A percentile compares a stretch with the other conserved stretches of the same genome.
Evolutionary conservation across 1,140 invertebrate genomes (phyloP).

Genomic region (Drosophila albomicans): DNA sequence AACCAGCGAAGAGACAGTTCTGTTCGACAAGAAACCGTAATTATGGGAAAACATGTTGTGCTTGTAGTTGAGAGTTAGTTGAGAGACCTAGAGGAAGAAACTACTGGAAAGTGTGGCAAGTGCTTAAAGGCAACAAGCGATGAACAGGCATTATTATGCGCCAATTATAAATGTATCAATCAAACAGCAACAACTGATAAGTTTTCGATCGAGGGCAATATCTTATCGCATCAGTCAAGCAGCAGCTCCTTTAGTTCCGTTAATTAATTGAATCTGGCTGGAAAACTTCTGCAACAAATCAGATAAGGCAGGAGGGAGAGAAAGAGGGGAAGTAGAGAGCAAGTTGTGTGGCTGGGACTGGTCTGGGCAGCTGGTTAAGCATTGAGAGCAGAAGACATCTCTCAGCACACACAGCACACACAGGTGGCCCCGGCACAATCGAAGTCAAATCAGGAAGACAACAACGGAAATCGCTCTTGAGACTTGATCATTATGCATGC

Average conservation of each 20-base stretch:
- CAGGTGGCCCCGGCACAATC: slow-evolving; percentile 58
- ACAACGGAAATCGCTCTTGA: slow-evolving; percentile 70
- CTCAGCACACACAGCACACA: slow-evolving; percentile 26
- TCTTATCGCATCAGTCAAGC: background rate
- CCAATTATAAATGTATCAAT: slow-evolving; percentile 78
- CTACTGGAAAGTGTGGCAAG: slow-evolving; percentile 64
- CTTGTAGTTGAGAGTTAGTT: background rate
- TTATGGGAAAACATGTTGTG: slow-evolving; percentile 55
- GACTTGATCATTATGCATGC: slow-evolving; percentile 76
- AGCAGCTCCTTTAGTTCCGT: slow-evolving; percentile 9
- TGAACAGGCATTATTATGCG: slow-evolving; percentile 60
- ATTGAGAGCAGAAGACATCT: background rate
- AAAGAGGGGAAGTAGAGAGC: too few species aligned
- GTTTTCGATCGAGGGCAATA: background rate
- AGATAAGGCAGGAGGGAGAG: slow-evolving; percentile 43
- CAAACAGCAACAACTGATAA: slow-evolving; percentile 33
- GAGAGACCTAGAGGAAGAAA: slow-evolving; percentile 18
- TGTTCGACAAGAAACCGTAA: slow-evolving; percentile 46
- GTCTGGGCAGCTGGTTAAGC: slow-evolving; percentile 4
- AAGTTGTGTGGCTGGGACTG: slow-evolving; percentile 5
- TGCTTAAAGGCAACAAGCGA: slow-evolving; percentile 61
- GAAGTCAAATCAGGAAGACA: slow-evolving; percentile 67
- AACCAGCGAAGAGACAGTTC: background rate
- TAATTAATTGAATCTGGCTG: slow-evolving; percentile 29
- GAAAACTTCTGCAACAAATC: slow-evolving; percentile 9